Base-by-base conservation (phyloP, 35 echinoderm and acorn worm species). In the Lytechinus variegatus region DNA sequence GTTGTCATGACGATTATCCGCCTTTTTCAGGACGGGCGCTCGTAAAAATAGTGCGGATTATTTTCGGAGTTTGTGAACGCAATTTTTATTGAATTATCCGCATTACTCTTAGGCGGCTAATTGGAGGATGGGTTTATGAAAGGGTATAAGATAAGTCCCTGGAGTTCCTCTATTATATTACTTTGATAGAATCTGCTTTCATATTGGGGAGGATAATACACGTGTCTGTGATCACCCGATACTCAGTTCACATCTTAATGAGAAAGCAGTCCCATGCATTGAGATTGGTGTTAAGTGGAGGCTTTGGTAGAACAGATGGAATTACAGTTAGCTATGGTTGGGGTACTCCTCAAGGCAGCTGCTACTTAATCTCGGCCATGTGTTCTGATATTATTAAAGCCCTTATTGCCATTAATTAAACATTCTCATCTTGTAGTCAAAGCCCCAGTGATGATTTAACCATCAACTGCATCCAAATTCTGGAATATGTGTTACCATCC, bases 221-320 rank as follows among this genome's bases (percentile, higher is more conserved):
- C 66, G 66, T 79, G 66, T 79, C 66, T 79, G 66, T 16, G 8
- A 6, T 79, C 16, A 79, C 66, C 66, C 6, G 66, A 79, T 79
- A 79, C 66, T 79, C 4, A 21, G 66, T 79, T 8, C 66, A 79
- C 66, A 79, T 79, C 66, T 79, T 79, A 79, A 79, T 79, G 66
- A 79, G 66, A 79, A 79, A 79, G 66, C 66, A 79, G 66, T 79
- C 0, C 66, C 66, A 79, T 79, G 6, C 66, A 79, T 79, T 79
- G n/a, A 79, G 66, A 79, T n/a, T n/a, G 66, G 66, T 79, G 66
- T 79, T 79, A 79, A 71, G 61, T 71, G 24, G 61, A 71, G 66
- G 66, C 66, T 79, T 24, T 79, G 66, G n/a, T 79, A 24, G 7
- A 7, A 16, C 66, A 79, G 66, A 79, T 79, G 66, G 66, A 79